Conservation (phyloP, 2,797 vertebrate genomes). For the Psittacula derbiana region DNA sequence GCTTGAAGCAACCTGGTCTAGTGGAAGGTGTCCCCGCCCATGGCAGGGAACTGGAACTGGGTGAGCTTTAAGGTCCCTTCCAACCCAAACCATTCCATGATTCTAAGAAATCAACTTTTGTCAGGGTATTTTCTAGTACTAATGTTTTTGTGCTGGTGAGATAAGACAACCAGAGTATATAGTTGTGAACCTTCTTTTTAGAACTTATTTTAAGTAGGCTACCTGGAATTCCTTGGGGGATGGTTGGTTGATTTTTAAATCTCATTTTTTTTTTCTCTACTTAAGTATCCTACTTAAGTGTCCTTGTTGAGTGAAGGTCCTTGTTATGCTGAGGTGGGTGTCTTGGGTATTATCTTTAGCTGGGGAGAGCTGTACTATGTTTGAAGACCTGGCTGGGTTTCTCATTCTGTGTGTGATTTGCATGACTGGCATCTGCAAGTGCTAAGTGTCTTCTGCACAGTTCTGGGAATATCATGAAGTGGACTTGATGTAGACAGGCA, state of each 20-base stretch:
- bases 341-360: background rate
- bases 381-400: background rate
- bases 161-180: background rate
- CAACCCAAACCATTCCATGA: background rate
- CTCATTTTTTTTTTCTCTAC: background rate
- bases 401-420: background rate
- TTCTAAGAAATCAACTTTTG: background rate
- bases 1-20: background rate
- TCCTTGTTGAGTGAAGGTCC: background rate
- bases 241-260: background rate
- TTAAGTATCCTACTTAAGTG: background rate
- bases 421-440: fast-evolving
- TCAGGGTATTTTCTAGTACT: background rate
- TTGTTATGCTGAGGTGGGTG: background rate
- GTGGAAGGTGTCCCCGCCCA: background rate
- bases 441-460: background rate
- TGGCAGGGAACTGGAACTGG: background rate
- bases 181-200: fast-evolving
- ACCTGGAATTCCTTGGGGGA: background rate
- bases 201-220: background rate
- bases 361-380: background rate
- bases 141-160: background rate
- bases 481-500: background rate
- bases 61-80: background rate
- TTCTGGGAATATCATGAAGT: background rate